Base-by-base conservation (phyloP, 1,140 invertebrate species). In the Himalopsyche phryganea region DNA sequence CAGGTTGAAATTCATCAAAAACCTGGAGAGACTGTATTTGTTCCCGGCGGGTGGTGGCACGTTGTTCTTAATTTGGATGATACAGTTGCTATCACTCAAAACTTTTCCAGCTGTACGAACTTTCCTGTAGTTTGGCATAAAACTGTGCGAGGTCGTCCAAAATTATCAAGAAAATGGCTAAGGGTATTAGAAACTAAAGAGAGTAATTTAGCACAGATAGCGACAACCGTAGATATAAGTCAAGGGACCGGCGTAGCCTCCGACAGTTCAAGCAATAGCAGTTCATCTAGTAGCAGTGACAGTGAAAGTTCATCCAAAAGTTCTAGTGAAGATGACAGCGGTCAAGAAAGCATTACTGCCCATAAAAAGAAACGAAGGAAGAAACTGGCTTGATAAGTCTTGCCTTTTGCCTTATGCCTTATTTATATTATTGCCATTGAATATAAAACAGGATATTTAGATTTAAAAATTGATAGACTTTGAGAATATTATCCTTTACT, bases 71-170 rank as follows among this genome's bases (percentile, higher is more conserved):
- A 99, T 78, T 76, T 98, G 46, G 94, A 98, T 65, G 86, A 91
- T 56, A 98, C 96, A 1, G 87, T 98, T 48, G 97, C 97, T 33
- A 91, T 99, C 0, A 99, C 97, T 0, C 96, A 99, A 74, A 99
- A 99, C 75, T 99, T 98, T 73, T 95, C 92, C 72, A 97, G 94
- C 60, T 81, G 87, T 45, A 94, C 92, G 1, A 99, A 98, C 78
- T 98, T 99, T 73, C 93, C 94, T 6, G 85, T 97, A 20, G 94
- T 98, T 0, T 98, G 96, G 96, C 95, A 98, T 71, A 98, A 98
- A 82, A 98, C 96, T 35, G 91, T 96, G 50, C 81, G 94, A 35
- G 95, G 96, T 14, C 79, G 96, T 47, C 96, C 96, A 19, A 98
- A 98, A 74, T 76, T 99, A 50, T 96, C 95, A 0, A 86, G 85